Conservation (phyloP, 2,888 invertebrate species). For the Cistogaster globosa region DNA sequence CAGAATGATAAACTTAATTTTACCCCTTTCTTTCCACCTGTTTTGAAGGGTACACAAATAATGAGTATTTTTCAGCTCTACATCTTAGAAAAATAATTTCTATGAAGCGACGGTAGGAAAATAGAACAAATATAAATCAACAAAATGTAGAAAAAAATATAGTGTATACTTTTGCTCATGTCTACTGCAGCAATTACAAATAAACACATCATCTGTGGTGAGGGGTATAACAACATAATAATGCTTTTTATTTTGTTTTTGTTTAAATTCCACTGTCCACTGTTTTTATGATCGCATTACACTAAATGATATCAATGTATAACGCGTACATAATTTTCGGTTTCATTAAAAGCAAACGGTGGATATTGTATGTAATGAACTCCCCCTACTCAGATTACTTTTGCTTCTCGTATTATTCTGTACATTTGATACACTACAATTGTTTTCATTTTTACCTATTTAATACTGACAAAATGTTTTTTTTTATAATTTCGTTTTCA, state of each 20-base stretch:
- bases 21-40: too few relatives aligned
- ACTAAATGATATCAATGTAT: neutral
- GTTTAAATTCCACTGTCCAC: neutral
- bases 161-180: too few relatives aligned
- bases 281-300: neutral
- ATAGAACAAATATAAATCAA: too few relatives aligned
- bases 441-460: slow-evolving; percentile 45
- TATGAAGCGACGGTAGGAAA: too few relatives aligned
- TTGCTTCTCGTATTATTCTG: slow-evolving; percentile 15
- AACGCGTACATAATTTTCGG: neutral
- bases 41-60: too few relatives aligned
- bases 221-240: neutral
- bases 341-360: slow-evolving; percentile 25
- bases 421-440: slow-evolving; percentile 28
- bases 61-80: too few relatives aligned
- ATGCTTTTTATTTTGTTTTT: neutral
- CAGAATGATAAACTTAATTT: too few relatives aligned
- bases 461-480: slow-evolving; percentile 39
- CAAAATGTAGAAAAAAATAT: too few relatives aligned
- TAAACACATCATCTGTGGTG: too few relatives aligned
- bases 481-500: neutral
- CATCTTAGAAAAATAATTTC: too few relatives aligned
- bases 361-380: slow-evolving; percentile 29
- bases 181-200: neutral
- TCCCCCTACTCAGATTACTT: slow-evolving; percentile 27